Evolutionary conservation across 2,113 vertebrate species (phyloP).

Genomic region (Ornithorhynchus anatinus): DNA sequence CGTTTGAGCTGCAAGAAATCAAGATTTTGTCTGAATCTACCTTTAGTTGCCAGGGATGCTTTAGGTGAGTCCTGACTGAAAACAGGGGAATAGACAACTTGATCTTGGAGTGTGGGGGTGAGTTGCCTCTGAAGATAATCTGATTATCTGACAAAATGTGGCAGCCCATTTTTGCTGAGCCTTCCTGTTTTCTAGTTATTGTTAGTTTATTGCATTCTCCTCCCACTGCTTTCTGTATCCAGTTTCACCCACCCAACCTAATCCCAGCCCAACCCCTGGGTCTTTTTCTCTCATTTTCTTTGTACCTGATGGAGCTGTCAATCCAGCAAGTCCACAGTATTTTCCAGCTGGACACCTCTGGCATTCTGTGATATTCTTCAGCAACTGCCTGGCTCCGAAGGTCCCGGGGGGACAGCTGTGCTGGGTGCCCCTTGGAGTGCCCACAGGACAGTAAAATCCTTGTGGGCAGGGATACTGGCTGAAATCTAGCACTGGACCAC

Average conservation of each 20-base stretch:
- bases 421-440: slow-evolving; percentile 73
- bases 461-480: slow-evolving; percentile 76
- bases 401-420: slow-evolving; percentile 84
- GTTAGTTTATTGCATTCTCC: neutral
- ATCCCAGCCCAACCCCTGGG: neutral
- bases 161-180: neutral
- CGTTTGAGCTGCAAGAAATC: no score
- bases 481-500: slow-evolving; percentile 66
- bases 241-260: neutral
- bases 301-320: slow-evolving; percentile 82
- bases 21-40: no score
- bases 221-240: neutral
- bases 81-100: no score
- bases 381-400: slow-evolving; percentile 72
- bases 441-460: slow-evolving; percentile 87
- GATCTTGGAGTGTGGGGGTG: no score
- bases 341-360: slow-evolving; percentile 80
- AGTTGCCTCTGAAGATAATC: no score
- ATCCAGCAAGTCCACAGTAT: slow-evolving; percentile 79
- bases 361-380: slow-evolving; percentile 68
- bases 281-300: neutral
- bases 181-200: neutral
- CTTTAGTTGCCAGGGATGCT: no score
- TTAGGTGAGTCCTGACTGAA: no score
- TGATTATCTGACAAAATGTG: neutral